Base-by-base conservation (phyloP, 2,797 vertebrate genomes). In the Hipposideros larvatus region DNA sequence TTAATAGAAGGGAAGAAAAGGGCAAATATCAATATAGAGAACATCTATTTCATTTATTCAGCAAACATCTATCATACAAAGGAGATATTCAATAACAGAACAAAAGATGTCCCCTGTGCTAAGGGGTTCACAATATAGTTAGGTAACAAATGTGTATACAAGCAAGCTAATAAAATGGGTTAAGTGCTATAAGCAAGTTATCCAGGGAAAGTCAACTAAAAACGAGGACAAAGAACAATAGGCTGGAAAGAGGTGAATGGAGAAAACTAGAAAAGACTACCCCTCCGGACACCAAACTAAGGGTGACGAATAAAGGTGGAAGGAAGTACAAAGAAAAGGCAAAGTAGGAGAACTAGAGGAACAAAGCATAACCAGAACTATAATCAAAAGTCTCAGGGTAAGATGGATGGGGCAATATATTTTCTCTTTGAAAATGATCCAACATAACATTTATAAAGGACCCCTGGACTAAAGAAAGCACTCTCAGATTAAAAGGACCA, bases 41-140 rank as follows among this genome's bases (percentile, higher is more conserved):
- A 59, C 28, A 88, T 48, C n/a, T 68, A 59, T 48, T 96, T 92
- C 46, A 96, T 57, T 87, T 79, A 91, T n/a, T 79, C 73, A 92
- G 48, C 19, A 82, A 86, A 18, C 16, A 73, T 53, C 55, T 93
- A 77, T 24, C 14, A 63, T 28, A 86, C 28, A 73, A 63, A 82
- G 26, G 14, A 11, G 4, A 11, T 86, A 80, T 68, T 71, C 84
- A 21, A 66, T 59, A 82, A 77, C 0, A 78, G 16, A 55, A 71
- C 48, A 93, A 87, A 87, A 94, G 65, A 73, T 77, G 19, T 43
- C 70, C 53, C 41, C 53, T 65, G 37, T 93, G 19, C 46, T 79
- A 79, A 84, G 46, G n/a, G 19, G 13, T 74, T 94, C 41, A 83
- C 34, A 73, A n/a, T 26, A 86, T 21, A 95, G 13, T 59, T 59